phyloP scores from a whole-genome alignment of 1,140 invertebrate genomes.

The Archivesica marissinica region DNA sequence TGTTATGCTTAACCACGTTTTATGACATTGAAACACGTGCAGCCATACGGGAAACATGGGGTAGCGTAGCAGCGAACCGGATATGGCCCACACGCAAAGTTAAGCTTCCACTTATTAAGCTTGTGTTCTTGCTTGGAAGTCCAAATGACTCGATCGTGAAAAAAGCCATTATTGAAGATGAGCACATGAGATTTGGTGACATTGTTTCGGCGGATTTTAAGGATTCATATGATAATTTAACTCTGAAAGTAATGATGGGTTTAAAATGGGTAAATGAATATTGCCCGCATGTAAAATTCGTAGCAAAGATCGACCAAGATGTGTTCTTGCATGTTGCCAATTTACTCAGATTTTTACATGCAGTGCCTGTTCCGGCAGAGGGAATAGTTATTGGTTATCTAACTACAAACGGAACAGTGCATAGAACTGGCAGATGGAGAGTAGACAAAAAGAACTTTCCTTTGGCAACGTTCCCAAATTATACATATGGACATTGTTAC shows the following conservation, averaged over 20 bases:
- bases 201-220: slow-evolving; percentile 33
- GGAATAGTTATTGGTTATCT: background rate
- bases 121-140: slow-evolving; percentile 35
- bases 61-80: background rate
- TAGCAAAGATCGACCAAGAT: slow-evolving; percentile 85
- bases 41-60: slow-evolving; percentile 31
- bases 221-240: slow-evolving; percentile 48
- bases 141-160: background rate
- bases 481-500: slow-evolving; percentile 77
- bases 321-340: slow-evolving; percentile 83
- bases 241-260: slow-evolving; percentile 76
- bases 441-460: slow-evolving; percentile 39
- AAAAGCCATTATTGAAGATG: background rate
- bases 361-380: background rate
- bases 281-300: slow-evolving; percentile 85
- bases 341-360: slow-evolving; percentile 84
- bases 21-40: slow-evolving; percentile 32
- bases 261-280: slow-evolving; percentile 91
- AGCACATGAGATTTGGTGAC: slow-evolving; percentile 21
- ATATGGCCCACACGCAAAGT: background rate
- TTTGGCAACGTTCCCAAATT: slow-evolving; percentile 74
- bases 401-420: background rate
- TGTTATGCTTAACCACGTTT: background rate
- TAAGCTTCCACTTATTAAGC: background rate
- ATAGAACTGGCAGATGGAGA: slow-evolving; percentile 22